Percentiles rank a stretch among this genome's conserved stretches.
These are phyloP conservation scores for Crossoptilon crossoptilon DNA, from an alignment of 2,797 vertebrate species.

Conservation along the genomic window DNA sequence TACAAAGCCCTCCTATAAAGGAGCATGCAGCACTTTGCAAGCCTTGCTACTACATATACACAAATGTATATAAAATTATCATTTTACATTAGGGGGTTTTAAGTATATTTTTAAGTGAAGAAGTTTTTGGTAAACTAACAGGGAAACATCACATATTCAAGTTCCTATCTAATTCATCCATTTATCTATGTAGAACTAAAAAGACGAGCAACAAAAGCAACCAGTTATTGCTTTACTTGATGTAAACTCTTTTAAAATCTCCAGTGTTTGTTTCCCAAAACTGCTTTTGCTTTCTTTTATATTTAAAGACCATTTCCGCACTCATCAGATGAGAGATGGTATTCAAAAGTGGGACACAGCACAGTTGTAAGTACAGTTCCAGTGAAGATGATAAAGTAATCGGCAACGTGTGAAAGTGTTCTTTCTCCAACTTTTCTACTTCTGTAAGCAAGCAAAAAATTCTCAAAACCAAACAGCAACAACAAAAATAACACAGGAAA, in stretches of 20 bases:
- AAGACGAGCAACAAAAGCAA: neutral
- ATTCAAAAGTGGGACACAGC: neutral
- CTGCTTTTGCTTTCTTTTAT: too few relatives aligned
- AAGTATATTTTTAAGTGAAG: neutral
- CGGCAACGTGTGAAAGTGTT: neutral
- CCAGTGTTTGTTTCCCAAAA: neutral
- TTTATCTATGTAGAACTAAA: neutral
- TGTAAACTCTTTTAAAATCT: neutral
- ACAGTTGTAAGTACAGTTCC: neutral
- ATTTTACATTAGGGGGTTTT: neutral
- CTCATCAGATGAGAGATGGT: neutral
- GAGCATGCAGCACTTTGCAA: neutral
- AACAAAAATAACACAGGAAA: neutral
- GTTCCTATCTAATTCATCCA: conserved; percentile 13
- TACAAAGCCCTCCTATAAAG: neutral
- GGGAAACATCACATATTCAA: neutral
- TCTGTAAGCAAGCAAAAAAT: neutral
- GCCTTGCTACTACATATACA: neutral
- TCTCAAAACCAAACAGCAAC: neutral
- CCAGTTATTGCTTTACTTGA: neutral
- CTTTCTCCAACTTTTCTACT: neutral
- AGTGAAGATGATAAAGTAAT: neutral
- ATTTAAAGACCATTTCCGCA: neutral
- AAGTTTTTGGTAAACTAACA: conserved; percentile 31
- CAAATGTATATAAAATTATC: neutral